These are phyloP conservation scores for Salarias fasciatus DNA, from an alignment of 2,797 vertebrate genomes.

Conservation along the genomic window DNA sequence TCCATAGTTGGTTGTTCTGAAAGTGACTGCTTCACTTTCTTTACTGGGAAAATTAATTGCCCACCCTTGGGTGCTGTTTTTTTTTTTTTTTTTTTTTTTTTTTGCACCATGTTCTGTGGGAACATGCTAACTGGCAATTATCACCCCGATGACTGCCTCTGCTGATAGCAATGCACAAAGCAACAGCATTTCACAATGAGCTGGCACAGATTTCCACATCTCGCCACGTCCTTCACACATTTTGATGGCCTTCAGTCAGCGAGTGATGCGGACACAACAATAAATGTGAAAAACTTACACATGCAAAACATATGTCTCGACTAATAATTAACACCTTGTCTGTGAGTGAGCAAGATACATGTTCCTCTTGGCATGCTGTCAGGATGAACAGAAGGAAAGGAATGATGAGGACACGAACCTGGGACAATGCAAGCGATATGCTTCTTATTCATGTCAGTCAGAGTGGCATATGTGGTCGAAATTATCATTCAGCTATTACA, in stretches of 20 bases:
- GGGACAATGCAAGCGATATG: conserved; percentile 30
- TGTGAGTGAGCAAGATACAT: background rate
- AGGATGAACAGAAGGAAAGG: conserved; percentile 45
- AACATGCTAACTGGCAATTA: no score
- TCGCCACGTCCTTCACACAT: background rate
- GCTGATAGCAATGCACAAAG: no score
- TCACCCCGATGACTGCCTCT: no score
- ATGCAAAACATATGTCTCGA: conserved; percentile 15
- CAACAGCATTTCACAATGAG: no score
- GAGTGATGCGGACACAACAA: conserved; percentile 7
- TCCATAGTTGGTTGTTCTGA: no score
- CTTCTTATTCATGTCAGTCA: conserved; percentile 41
- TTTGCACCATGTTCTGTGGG: no score
- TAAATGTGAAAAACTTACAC: background rate
- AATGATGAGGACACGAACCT: conserved; percentile 38
- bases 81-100: no score
- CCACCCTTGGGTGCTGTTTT: no score
- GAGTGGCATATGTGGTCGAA: conserved; percentile 46
- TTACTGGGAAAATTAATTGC: no score
- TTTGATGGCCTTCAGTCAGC: background rate
- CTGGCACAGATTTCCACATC: no score
- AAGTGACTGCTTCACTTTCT: no score
- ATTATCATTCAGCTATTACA: conserved; percentile 52
- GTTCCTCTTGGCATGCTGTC: conserved; percentile 38
- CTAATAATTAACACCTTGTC: conserved; percentile 22